Percentiles rank a stretch among this genome's conserved stretches.
These are phyloP conservation scores for Dryobates pubescens DNA, from an alignment of 2,797 vertebrate genomes.

Conservation along the genomic window DNA sequence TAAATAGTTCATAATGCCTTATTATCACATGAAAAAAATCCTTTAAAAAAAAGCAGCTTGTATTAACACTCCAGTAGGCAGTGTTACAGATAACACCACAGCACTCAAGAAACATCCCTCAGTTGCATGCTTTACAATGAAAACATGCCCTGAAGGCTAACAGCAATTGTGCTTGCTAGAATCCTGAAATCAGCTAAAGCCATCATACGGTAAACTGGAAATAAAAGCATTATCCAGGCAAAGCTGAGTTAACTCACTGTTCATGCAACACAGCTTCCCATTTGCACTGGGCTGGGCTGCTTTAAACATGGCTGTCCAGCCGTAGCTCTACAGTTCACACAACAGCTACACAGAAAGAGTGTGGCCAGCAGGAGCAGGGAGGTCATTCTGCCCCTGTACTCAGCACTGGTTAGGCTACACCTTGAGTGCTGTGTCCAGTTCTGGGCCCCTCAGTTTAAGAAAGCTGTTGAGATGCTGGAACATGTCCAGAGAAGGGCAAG, in stretches of 20 bases:
- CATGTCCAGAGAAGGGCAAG: too few relatives aligned
- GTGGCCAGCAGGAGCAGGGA: too few relatives aligned
- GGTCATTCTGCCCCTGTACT: too few relatives aligned
- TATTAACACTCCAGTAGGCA: neutral
- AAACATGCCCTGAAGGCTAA: neutral
- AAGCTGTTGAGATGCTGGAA: too few relatives aligned
- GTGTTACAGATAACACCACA: neutral
- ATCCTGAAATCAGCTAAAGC: conserved; percentile 14
- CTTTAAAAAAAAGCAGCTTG: neutral
- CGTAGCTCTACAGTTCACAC: neutral
- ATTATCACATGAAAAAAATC: neutral
- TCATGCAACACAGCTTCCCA: neutral
- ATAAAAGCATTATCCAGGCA: conserved; percentile 14
- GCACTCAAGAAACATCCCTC: neutral
- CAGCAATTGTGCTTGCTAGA: neutral
- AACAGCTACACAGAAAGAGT: neutral
- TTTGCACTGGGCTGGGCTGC: neutral
- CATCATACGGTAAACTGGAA: conserved; percentile 2
- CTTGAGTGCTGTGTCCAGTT: too few relatives aligned
- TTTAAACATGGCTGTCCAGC: neutral
- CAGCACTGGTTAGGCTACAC: too few relatives aligned
- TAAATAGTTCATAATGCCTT: neutral
- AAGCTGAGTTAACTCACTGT: neutral
- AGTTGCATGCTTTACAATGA: neutral
- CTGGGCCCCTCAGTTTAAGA: too few relatives aligned